Conservation (phyloP, 2,113 vertebrate species). For the Collichthys lucidus region DNA sequence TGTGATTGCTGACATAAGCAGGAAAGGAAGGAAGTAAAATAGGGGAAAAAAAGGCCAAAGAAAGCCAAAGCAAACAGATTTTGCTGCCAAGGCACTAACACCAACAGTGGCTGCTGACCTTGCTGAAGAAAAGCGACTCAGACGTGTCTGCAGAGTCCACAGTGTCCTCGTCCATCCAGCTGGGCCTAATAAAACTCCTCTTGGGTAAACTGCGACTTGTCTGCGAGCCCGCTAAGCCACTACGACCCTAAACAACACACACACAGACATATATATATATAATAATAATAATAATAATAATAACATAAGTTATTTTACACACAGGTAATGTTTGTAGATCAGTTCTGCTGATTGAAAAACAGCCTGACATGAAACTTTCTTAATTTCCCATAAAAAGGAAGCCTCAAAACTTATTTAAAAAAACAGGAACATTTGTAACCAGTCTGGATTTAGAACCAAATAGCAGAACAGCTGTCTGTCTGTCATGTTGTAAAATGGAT, state of each 20-base stretch:
- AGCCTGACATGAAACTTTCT: background rate
- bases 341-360: background rate
- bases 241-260: constrained; percentile 85
- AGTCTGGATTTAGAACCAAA: too few relatives aligned
- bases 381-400: background rate
- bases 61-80: background rate
- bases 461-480: too few relatives aligned
- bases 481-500: too few relatives aligned
- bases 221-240: constrained; percentile 84
- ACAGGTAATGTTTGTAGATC: background rate
- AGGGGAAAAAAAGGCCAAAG: background rate
- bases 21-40: constrained; percentile 1
- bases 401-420: too few relatives aligned
- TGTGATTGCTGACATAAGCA: constrained; percentile 10
- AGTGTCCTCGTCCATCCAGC: constrained; percentile 92
- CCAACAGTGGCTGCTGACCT: constrained; percentile 78
- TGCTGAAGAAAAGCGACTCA: constrained; percentile 94
- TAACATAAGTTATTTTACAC: background rate
- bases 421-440: too few relatives aligned
- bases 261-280: background rate
- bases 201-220: constrained; percentile 82
- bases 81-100: background rate
- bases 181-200: constrained; percentile 90
- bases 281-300: too few relatives aligned
- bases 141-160: constrained; percentile 88